phyloP scores from a whole-genome alignment of 2,113 vertebrate genomes.

The Bucco capensis region DNA sequence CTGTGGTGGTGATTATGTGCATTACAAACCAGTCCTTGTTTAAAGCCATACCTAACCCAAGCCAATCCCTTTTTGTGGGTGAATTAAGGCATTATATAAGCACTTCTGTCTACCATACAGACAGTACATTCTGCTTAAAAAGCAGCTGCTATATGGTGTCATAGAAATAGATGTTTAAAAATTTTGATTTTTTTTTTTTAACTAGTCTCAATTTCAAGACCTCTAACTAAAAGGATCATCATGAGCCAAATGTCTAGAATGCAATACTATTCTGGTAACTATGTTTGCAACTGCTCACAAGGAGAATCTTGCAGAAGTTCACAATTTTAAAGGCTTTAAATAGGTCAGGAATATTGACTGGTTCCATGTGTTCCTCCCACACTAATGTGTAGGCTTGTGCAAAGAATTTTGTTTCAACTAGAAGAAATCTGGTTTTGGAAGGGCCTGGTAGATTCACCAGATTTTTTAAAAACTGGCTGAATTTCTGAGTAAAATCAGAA shows the following conservation, averaged over 20 bases:
- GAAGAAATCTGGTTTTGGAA: not conserved
- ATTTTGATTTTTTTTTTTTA: not conserved
- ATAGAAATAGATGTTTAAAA: not conserved
- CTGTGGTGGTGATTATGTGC: not conserved
- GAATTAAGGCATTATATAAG: not conserved
- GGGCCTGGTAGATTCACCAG: not conserved
- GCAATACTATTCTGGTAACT: not conserved
- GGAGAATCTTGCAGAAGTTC: not conserved
- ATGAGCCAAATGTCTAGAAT: rapidly evolving
- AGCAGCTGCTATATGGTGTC: not conserved
- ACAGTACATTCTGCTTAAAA: not conserved
- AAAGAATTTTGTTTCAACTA: not conserved
- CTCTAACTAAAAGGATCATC: not conserved
- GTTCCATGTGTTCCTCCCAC: not conserved
- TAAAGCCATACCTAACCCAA: not conserved
- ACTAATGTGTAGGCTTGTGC: not conserved
- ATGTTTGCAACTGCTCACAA: not conserved
- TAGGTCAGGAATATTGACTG: not conserved
- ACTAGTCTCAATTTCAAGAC: not conserved
- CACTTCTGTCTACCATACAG: not conserved
- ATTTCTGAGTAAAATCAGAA: not conserved
- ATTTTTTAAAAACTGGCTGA: not conserved
- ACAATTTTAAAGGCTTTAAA: not conserved
- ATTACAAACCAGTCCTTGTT: not conserved
- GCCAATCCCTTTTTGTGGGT: not conserved